A percentile compares a stretch with the other conserved stretches of the same genome.
phyloP scores from a whole-genome alignment of 2,888 invertebrate genomes.

The Antheraea yamamai region DNA sequence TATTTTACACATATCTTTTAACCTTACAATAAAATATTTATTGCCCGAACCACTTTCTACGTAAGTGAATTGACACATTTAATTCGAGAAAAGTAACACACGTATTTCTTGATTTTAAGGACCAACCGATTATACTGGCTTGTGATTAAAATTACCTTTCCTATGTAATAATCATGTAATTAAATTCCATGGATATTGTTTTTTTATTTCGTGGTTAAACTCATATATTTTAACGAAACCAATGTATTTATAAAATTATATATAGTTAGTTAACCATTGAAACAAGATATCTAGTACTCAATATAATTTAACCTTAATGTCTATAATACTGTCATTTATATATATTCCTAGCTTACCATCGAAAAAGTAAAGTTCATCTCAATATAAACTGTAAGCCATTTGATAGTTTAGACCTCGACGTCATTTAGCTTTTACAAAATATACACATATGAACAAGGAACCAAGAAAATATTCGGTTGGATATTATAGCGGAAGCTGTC shows the following conservation, averaged over 20 bases:
- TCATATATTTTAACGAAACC: background rate
- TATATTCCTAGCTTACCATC: background rate
- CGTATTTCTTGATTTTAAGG: background rate
- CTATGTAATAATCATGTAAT: background rate
- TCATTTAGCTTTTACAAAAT: background rate
- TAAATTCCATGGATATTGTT: background rate
- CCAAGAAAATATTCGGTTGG: slow-evolving; percentile 13
- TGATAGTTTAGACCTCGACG: background rate
- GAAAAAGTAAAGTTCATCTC: background rate
- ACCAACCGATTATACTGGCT: background rate
- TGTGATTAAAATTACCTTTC: background rate
- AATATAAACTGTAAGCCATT: background rate
- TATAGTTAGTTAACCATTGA: no score
- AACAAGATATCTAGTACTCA: no score
- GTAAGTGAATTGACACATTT: no score
- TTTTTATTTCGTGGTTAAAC: background rate
- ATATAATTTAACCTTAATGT: background rate
- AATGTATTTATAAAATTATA: no score
- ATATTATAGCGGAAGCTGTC: slow-evolving; percentile 19
- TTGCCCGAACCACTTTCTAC: no score
- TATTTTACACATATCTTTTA: no score
- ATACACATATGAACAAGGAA: background rate
- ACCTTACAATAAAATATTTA: no score
- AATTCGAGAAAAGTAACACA: background rate
- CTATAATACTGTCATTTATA: background rate